phyloP scores from a whole-genome alignment of 2,113 vertebrate species.

The Microcebus ravelobensis region DNA sequence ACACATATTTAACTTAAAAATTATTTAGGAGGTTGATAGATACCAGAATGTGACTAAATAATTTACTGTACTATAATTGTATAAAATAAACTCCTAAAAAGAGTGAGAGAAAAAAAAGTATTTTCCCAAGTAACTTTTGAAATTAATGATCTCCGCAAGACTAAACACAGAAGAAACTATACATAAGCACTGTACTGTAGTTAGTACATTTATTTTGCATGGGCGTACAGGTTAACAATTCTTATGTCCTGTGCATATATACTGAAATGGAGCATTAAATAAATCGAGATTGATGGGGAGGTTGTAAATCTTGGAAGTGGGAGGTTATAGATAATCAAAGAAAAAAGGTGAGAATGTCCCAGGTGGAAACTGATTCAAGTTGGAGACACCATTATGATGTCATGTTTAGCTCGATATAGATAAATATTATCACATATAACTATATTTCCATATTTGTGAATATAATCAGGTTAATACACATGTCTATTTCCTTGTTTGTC shows the following conservation, averaged over 20 bases:
- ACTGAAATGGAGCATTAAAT: not conserved
- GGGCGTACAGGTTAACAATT: not conserved
- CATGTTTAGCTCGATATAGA: not conserved
- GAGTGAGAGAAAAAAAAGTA: not conserved
- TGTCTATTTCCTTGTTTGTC: not conserved
- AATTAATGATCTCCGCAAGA: not conserved
- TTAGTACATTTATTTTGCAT: not conserved
- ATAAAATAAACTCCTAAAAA: not conserved
- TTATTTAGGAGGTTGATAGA: not conserved
- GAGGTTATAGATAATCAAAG: not conserved
- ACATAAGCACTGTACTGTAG: not conserved
- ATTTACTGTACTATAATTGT: not conserved
- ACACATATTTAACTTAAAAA: too few species aligned
- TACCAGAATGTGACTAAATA: not conserved
- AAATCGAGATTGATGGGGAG: not conserved
- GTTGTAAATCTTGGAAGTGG: not conserved
- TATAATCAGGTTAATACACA: not conserved
- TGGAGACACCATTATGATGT: not conserved
- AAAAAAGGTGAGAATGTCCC: not conserved
- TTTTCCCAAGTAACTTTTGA: not conserved
- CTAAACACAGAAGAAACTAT: not conserved
- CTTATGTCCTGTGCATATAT: too few species aligned
- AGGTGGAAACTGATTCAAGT: not conserved
- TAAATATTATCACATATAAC: not conserved
- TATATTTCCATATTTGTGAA: not conserved